Evolutionary conservation across 2,797 vertebrate species (phyloP), one percentile per base, ranked within the genome.

Genomic region (Platyrinchus mystaceus): DNA sequence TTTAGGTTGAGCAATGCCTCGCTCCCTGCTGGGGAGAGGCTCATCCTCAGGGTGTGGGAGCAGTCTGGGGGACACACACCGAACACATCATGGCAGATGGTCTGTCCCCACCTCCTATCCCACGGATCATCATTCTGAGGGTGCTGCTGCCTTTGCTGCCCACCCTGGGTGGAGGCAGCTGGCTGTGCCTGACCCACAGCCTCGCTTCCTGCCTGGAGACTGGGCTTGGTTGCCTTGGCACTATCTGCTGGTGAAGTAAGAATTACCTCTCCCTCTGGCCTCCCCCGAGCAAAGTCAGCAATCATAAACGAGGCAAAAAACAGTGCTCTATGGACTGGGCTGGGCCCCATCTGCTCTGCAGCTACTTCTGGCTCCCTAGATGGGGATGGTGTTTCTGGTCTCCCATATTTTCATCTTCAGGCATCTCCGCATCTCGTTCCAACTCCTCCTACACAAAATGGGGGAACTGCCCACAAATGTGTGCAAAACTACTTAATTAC

Each of bases 11-110:
- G 93, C 68, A 87, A 70, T 46, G 24, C 17, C 21, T 73, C 0
- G 0, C 34, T 82, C 34, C 50, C 52, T 82, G 67, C 18, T 5
- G 0, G 28, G 39, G 12, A 71, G 34, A 43, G 37, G 13, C 74
- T 84, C 12, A 4, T 4, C 30, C 50, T 18, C 0, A 0, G 49
- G 59, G 14, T 30, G 13, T 0, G 1, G 41, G 52, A 59, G 44
- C 62, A 69, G 62, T 34, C 12, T 0, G 1, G 21, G n/a, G 36
- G 37, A 23, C 41, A 17, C 60, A 63, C 2, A 23, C 11, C 0
- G 0, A 47, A 8, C 36, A 44, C 0, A 0, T 64, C 60, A 73
- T 34, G 22, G 67, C 59, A 62, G 66, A 23, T 7, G 47, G 14
- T 36, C 50, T 9, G 10, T 55, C 44, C 41, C 56, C 64, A 34